Evolutionary conservation across 2,888 invertebrate genomes (phyloP).

Genomic region (Dryobotodes eremita): DNA sequence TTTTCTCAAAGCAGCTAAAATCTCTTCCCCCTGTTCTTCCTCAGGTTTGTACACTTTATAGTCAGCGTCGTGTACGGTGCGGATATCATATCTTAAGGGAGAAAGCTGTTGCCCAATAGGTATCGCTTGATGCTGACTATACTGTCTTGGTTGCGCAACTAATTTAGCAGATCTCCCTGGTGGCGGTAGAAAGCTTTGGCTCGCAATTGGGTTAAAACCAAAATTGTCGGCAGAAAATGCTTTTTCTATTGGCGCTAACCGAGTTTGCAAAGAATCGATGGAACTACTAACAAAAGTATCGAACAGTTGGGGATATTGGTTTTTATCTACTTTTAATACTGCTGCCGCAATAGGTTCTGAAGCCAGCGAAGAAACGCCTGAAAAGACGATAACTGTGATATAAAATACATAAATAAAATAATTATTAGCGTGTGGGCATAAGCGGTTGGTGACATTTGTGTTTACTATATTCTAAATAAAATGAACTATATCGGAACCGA

Average conservation of each 20-base stretch:
- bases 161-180: slow-evolving; percentile 81
- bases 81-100: slow-evolving; percentile 86
- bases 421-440: slow-evolving; percentile 68
- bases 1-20: slow-evolving; percentile 86
- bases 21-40: slow-evolving; percentile 84
- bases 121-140: slow-evolving; percentile 68
- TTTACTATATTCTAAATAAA: slow-evolving; percentile 10
- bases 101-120: slow-evolving; percentile 78
- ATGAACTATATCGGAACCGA: slow-evolving; percentile 72
- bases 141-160: slow-evolving; percentile 77
- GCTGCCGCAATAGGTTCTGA: slow-evolving; percentile 86
- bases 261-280: slow-evolving; percentile 85
- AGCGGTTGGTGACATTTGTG: slow-evolving; percentile 54
- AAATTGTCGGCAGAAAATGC: slow-evolving; percentile 86
- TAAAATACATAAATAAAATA: slow-evolving; percentile 56
- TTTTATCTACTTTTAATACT: slow-evolving; percentile 86
- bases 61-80: slow-evolving; percentile 87
- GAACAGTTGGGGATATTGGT: slow-evolving; percentile 86
- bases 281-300: slow-evolving; percentile 89
- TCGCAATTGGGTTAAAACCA: slow-evolving; percentile 88
- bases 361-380: slow-evolving; percentile 87
- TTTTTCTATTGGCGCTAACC: slow-evolving; percentile 83
- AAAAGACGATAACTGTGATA: slow-evolving; percentile 75
- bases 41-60: slow-evolving; percentile 89
- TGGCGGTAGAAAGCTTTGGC: slow-evolving; percentile 83